A percentile compares a stretch with the other conserved stretches of the same genome.
phyloP scores from a whole-genome alignment of 2,888 invertebrate genomes.

The Caenorhabditis wallacei region DNA sequence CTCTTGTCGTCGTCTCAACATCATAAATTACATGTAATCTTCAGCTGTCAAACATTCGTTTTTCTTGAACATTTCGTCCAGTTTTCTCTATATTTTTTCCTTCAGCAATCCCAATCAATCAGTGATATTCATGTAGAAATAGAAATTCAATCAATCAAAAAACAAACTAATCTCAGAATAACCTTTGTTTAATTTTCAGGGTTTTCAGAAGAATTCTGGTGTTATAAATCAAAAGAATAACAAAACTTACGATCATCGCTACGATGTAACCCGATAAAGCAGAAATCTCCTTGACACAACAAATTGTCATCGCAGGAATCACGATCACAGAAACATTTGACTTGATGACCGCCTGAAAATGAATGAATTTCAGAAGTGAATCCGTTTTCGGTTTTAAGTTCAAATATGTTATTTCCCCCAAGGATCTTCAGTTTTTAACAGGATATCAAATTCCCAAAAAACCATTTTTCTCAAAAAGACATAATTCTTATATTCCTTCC shows the following conservation, averaged over 20 bases:
- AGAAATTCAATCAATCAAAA: neutral
- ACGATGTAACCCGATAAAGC: constrained; percentile 77
- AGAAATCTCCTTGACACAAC: constrained; percentile 79
- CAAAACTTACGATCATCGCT: constrained; percentile 64
- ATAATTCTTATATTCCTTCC: neutral
- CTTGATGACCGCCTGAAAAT: constrained; percentile 49
- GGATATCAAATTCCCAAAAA: neutral
- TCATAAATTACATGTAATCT: constrained; percentile 48
- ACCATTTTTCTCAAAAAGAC: too few species aligned
- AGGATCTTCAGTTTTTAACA: neutral
- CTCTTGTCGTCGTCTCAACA: constrained; percentile 10
- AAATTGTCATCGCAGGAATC: constrained; percentile 77
- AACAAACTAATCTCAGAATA: neutral
- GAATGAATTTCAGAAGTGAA: neutral
- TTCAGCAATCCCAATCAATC: neutral
- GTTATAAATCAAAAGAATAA: neutral
- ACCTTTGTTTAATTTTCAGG: neutral
- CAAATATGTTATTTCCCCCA: too few species aligned
- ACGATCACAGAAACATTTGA: constrained; percentile 82
- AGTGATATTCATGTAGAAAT: neutral
- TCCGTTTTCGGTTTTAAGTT: too few species aligned
- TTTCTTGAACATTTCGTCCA: neutral
- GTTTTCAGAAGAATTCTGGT: neutral
- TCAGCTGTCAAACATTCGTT: constrained; percentile 18
- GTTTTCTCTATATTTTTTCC: neutral